A percentile compares a stretch with the other conserved stretches of the same genome.
Evolutionary conservation across 1,140 invertebrate species (phyloP).

Genomic region (Metopolophium dirhodum): DNA sequence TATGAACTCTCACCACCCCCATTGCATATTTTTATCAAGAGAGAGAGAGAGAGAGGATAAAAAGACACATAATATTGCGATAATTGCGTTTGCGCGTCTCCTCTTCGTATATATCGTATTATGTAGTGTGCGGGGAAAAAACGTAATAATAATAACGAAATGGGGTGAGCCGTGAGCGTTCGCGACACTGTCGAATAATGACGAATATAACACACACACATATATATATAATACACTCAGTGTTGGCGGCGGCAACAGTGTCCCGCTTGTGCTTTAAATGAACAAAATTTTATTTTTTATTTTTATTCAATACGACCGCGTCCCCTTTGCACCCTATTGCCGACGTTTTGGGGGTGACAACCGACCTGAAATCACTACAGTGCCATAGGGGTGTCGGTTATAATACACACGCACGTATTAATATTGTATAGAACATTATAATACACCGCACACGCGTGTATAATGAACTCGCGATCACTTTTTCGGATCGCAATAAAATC

Average conservation of each 20-base stretch:
- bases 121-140: neutral
- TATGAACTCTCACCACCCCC: neutral
- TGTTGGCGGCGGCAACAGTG: neutral
- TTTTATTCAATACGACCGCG: neutral
- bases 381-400: slow-evolving; percentile 1
- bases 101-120: neutral
- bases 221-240: neutral
- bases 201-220: neutral
- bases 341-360: neutral
- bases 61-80: neutral
- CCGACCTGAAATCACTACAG: neutral
- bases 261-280: neutral
- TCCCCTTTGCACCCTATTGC: neutral
- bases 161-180: neutral
- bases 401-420: neutral
- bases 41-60: neutral
- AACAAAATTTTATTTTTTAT: neutral
- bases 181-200: neutral
- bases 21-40: neutral
- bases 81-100: neutral
- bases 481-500: neutral
- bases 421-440: neutral
- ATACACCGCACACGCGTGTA: neutral
- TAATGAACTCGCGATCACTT: slow-evolving; percentile 1
- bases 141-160: neutral